Evolutionary conservation across 2,797 vertebrate species (phyloP).

Genomic region (Australoheros facetus): DNA sequence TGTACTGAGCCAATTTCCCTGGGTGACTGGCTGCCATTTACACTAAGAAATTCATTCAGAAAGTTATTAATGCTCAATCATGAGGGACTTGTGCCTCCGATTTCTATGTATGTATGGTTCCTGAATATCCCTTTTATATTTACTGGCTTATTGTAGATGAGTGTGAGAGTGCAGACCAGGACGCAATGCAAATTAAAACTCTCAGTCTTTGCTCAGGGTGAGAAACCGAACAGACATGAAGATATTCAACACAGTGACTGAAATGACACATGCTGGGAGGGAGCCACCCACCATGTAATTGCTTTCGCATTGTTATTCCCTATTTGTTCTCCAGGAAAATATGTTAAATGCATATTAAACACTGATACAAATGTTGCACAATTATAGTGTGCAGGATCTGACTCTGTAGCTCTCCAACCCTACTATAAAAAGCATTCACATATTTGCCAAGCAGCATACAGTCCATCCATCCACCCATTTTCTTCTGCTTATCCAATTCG

Average conservation of each 20-base stretch:
- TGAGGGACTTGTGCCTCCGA: conserved; percentile 35
- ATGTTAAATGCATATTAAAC: conserved; percentile 76
- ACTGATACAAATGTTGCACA: conserved; percentile 52
- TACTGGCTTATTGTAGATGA: conserved; percentile 57
- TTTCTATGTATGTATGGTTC: conserved; percentile 47
- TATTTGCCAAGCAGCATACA: not conserved
- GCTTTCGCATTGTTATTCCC: conserved; percentile 74
- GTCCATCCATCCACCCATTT: too few relatives aligned
- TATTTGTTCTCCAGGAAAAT: conserved; percentile 67
- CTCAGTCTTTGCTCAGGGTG: conserved; percentile 46
- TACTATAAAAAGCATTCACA: conserved; percentile 21
- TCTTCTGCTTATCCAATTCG: too few relatives aligned
- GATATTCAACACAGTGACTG: conserved; percentile 68
- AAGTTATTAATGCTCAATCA: conserved; percentile 60
- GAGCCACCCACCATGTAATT: conserved; percentile 77
- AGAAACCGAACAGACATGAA: conserved; percentile 63
- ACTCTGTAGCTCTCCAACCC: conserved; percentile 21
- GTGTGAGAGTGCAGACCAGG: conserved; percentile 28
- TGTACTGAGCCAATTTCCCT: conserved; percentile 45
- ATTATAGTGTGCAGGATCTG: conserved; percentile 31
- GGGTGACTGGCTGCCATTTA: conserved; percentile 61
- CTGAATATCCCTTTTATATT: conserved; percentile 49
- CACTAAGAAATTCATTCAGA: conserved; percentile 60
- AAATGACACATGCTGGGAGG: conserved; percentile 71
- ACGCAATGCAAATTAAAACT: conserved; percentile 68